These are phyloP conservation scores for Coenonympha arcania DNA, from an alignment of 2,888 invertebrate genomes.

Conservation along the genomic window DNA sequence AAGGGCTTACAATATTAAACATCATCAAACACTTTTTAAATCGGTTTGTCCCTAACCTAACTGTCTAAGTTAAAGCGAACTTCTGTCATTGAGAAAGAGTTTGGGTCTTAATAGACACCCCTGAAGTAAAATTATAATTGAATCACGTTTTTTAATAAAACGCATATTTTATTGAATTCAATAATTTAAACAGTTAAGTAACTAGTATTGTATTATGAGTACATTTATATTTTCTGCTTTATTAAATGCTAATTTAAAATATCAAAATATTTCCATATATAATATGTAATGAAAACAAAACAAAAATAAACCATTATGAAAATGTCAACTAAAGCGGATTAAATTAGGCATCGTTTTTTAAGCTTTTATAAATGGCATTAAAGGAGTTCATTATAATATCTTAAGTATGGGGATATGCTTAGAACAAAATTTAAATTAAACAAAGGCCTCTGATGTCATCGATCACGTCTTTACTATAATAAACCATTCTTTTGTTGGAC, in stretches of 20 bases:
- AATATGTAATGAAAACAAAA: too few species aligned
- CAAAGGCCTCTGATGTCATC: slow-evolving; percentile 52
- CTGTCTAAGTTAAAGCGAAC: not conserved
- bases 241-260: too few species aligned
- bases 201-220: not conserved
- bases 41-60: not conserved
- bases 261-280: not conserved
- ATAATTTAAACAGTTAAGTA: not conserved
- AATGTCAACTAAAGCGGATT: not conserved
- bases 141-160: not conserved
- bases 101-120: not conserved
- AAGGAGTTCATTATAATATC: not conserved
- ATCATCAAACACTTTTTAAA: not conserved
- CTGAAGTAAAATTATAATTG: not conserved
- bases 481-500: slow-evolving; percentile 49
- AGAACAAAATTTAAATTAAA: too few species aligned
- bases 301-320: too few species aligned
- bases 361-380: not conserved
- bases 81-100: not conserved
- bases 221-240: not conserved
- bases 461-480: slow-evolving; percentile 50
- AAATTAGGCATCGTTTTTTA: not conserved
- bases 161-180: not conserved
- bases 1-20: slow-evolving; percentile 3
- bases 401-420: too few species aligned